Percentiles rank a stretch among this genome's conserved stretches.
phyloP scores from a whole-genome alignment of 2,888 invertebrate species.

The Morinoia aosen region DNA sequence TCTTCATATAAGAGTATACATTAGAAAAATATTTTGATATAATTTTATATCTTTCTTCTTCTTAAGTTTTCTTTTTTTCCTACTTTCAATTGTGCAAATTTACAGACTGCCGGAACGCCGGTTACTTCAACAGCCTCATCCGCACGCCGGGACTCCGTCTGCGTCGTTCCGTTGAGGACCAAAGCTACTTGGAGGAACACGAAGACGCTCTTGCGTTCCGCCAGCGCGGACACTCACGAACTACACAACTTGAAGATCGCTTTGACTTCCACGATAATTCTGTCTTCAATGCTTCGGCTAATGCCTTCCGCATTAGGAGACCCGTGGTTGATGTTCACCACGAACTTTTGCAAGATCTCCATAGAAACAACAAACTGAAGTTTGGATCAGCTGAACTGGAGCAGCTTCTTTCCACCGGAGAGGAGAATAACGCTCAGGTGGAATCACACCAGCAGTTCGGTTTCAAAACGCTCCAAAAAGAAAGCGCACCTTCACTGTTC shows the following conservation, averaged over 20 bases:
- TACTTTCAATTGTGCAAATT: neutral
- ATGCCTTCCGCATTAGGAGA: neutral
- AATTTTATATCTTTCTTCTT: neutral
- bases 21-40: neutral
- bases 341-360: neutral
- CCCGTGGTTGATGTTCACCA: neutral
- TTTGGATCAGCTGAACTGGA: neutral
- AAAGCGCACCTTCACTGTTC: neutral
- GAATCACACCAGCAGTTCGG: constrained; percentile 27
- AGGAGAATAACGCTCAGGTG: constrained; percentile 19
- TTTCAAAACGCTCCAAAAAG: neutral
- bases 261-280: neutral
- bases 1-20: too few species aligned
- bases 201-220: constrained; percentile 42
- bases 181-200: constrained; percentile 56
- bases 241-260: neutral
- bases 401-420: constrained; percentile 4
- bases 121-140: constrained; percentile 59
- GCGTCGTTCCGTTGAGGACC: constrained; percentile 51
- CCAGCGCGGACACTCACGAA: neutral
- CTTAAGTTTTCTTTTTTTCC: neutral
- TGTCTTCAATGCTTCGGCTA: neutral
- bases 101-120: constrained; percentile 63
- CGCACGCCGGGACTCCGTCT: constrained; percentile 58
- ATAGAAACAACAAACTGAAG: neutral